Base-by-base conservation (phyloP, 2,113 vertebrate genomes). In the Arizona elegans region DNA sequence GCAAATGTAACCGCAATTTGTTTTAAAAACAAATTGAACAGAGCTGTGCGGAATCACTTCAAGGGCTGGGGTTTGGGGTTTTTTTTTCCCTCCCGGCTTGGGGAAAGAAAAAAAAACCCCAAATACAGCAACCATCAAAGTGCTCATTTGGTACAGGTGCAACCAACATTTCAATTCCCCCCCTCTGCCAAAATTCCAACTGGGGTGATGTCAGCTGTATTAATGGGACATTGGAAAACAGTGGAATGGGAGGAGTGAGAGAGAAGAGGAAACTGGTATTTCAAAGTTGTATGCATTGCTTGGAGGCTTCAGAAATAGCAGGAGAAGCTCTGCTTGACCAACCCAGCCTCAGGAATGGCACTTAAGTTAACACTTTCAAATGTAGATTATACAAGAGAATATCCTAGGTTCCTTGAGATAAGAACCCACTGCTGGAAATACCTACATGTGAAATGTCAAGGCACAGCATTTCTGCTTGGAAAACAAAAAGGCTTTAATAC, bases 21-120 rank as follows among this genome's bases (percentile, higher is more conserved):
- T 95, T 93, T 81, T 15, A 85, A 91, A 94, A 95, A 94, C 26
- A 93, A 95, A 93, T 93, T 62, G 93, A 92, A 24, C 91, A 8
- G 93, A 47, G 86, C 93, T 91, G 91, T 94, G 95, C 23, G 38
- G 88, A 65, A 94, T 93, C 91, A 94, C 93, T 91, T 95, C 90
- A 90, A 93, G 92, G 92, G 87, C 52, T 62, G n/a, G 58, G 33
- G n/a, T 88, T 8, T 12, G 13, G 26, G 26, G 1, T 5, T 12
- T 6, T 26, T 11, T 15, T 9, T 0, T 8, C 55, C 38, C 26
- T 89, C 90, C 91, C 89, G 88, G 33, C 26, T 96, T 94, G 89
- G 81, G 87, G 87, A 93, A 3, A 15, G 11, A 8, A 87, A 2
- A 93, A 11, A 5, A 70, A 7, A 47, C 3, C 5, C 59, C 8